Conservation (phyloP, 2,797 vertebrate species). For the Melanotaenia pygmaea region DNA sequence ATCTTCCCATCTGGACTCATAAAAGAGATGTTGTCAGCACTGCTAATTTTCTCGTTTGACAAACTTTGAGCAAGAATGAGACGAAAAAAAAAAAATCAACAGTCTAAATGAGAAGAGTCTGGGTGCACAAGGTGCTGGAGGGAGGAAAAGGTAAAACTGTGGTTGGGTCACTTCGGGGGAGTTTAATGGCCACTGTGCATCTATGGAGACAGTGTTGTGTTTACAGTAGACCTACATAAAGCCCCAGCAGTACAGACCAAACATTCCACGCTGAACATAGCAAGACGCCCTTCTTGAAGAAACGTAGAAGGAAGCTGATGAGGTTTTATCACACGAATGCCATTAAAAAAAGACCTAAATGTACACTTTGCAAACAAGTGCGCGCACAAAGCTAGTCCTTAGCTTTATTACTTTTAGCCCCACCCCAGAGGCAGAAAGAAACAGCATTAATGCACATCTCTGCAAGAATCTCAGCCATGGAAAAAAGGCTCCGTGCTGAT, state of each 20-base stretch:
- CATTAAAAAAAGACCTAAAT: conserved; percentile 16
- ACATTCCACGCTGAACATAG: conserved; percentile 35
- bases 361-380: conserved; percentile 17
- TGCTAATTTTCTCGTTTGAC: conserved; percentile 72
- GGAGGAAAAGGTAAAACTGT: conserved; percentile 19
- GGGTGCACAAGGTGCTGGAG: conserved; percentile 11
- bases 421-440: conserved; percentile 8
- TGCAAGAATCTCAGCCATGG: conserved; percentile 20
- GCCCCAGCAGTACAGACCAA: conserved; percentile 49
- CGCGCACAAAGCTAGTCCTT: conserved; percentile 3
- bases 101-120: conserved; percentile 20
- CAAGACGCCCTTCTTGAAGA: neutral
- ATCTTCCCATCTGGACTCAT: conserved; percentile 79
- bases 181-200: conserved; percentile 58
- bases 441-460: conserved; percentile 33
- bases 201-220: conserved; percentile 62
- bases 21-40: conserved; percentile 80
- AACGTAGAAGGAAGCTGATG: conserved; percentile 13
- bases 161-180: conserved; percentile 11
- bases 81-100: neutral
- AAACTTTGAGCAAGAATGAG: conserved; percentile 9
- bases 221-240: conserved; percentile 47
- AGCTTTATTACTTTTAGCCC: conserved; percentile 36
- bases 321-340: conserved; percentile 31
- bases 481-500: conserved; percentile 13